Conservation (phyloP, 2,888 invertebrate genomes). For the Lysandra bellargus region DNA sequence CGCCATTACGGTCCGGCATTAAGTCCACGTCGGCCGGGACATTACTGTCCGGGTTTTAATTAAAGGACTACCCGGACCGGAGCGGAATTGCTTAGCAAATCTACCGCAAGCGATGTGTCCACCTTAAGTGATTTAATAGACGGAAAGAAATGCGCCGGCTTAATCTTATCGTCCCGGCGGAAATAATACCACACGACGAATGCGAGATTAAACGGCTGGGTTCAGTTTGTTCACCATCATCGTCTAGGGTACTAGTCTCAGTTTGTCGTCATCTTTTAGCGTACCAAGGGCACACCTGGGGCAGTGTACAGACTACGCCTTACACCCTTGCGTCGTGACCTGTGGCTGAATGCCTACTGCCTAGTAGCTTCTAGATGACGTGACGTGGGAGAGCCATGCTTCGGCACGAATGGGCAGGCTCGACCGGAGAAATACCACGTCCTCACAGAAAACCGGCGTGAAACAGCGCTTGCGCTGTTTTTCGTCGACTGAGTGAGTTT, state of each 20-base stretch:
- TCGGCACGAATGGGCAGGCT: too few relatives aligned
- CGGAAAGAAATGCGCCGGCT: constrained; percentile 76
- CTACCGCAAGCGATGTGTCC: constrained; percentile 78
- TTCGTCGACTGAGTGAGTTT: too few relatives aligned
- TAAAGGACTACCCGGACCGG: constrained; percentile 75
- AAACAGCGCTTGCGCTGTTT: too few relatives aligned
- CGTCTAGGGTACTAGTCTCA: not conserved
- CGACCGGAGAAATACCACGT: too few relatives aligned
- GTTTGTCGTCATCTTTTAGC: too few relatives aligned
- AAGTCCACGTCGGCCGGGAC: constrained; percentile 73
- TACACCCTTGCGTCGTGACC: too few relatives aligned
- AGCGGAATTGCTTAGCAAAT: constrained; percentile 79
- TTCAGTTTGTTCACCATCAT: constrained; percentile 12
- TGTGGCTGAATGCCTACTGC: too few relatives aligned
- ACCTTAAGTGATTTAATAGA: constrained; percentile 81
- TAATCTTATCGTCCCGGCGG: constrained; percentile 57
- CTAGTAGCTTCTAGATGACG: too few relatives aligned
- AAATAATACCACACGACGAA: constrained; percentile 41
- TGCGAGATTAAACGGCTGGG: constrained; percentile 33
- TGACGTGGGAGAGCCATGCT: too few relatives aligned
- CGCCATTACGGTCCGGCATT: constrained; percentile 77
- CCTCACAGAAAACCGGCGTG: too few relatives aligned
- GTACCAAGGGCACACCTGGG: too few relatives aligned
- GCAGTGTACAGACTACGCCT: too few relatives aligned
- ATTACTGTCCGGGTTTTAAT: constrained; percentile 77